A percentile compares a stretch with the other conserved stretches of the same genome.
These are phyloP conservation scores for Scrobipalpa atriplicella DNA, from an alignment of 2,888 invertebrate species.

Conservation along the genomic window DNA sequence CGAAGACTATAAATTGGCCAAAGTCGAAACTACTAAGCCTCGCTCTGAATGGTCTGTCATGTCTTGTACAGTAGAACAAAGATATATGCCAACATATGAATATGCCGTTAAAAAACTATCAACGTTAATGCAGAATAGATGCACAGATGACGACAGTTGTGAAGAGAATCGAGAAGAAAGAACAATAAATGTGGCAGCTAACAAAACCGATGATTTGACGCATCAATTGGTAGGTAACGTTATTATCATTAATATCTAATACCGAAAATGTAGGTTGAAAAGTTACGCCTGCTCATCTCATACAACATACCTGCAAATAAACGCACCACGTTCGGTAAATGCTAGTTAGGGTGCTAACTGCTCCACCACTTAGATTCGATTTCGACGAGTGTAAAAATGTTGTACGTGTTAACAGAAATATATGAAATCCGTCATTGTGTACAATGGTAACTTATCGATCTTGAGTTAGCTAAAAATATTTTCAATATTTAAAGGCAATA, in stretches of 20 bases:
- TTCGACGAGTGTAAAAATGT: too few relatives aligned
- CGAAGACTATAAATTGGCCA: constrained; percentile 8
- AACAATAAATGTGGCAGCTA: background rate
- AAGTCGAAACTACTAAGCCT: constrained; percentile 26
- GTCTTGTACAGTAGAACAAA: constrained; percentile 25
- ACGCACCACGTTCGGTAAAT: too few relatives aligned
- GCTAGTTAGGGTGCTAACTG: too few relatives aligned
- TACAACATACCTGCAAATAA: too few relatives aligned
- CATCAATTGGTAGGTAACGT: background rate
- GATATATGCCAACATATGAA: constrained; percentile 26
- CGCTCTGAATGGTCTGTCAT: constrained; percentile 25
- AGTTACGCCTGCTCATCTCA: too few relatives aligned
- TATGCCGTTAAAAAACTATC: constrained; percentile 23
- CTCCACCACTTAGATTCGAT: too few relatives aligned
- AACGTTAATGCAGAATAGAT: constrained; percentile 5
- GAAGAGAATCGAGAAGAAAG: constrained; percentile 3
- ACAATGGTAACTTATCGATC: too few relatives aligned
- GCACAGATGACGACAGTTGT: constrained; percentile 9
- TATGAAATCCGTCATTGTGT: too few relatives aligned
- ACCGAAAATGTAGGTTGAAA: background rate
- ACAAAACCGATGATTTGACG: constrained; percentile 11
- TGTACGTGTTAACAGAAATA: too few relatives aligned
- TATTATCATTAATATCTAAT: background rate
- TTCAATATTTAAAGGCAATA: too few relatives aligned
- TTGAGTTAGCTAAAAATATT: too few relatives aligned